These are phyloP conservation scores for Eutrigla gurnardus DNA, from an alignment of 2,797 vertebrate genomes.

Conservation along the genomic window DNA sequence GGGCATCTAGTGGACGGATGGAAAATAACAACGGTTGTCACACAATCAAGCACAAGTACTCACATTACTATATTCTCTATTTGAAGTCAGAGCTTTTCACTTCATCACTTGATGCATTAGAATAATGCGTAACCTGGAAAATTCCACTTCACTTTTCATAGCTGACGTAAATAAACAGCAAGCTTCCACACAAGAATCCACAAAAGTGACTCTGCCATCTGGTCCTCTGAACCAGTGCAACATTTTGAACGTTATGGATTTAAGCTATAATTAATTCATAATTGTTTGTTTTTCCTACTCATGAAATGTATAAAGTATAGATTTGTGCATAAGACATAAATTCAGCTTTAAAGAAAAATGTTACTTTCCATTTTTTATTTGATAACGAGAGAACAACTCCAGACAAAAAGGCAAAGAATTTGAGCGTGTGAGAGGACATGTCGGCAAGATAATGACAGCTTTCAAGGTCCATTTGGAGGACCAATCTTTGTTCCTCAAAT, in stretches of 20 bases:
- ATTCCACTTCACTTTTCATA: too few relatives aligned
- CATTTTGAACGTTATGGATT: background rate
- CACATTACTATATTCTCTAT: background rate
- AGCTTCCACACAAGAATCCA: too few relatives aligned
- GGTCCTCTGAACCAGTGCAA: background rate
- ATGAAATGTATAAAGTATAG: background rate
- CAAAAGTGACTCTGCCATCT: background rate
- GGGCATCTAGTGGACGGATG: background rate
- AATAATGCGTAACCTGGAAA: too few relatives aligned
- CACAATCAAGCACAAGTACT: background rate
- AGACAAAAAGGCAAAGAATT: background rate
- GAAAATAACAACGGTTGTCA: too few relatives aligned
- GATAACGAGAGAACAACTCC: background rate
- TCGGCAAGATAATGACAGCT: conserved; percentile 14
- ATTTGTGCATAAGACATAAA: background rate
- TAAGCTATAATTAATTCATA: background rate
- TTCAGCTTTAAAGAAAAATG: background rate
- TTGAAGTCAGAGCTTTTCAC: too few relatives aligned
- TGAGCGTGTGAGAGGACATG: conserved; percentile 3
- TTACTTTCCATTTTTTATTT: background rate
- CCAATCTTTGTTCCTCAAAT: conserved; percentile 65
- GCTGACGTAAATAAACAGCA: background rate
- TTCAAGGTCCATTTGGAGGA: conserved; percentile 39
- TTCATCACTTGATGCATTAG: too few relatives aligned
- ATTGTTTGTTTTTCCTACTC: background rate